These are phyloP conservation scores for Arrhamphus sclerolepis DNA, from an alignment of 2,797 vertebrate genomes.

Conservation along the genomic window DNA sequence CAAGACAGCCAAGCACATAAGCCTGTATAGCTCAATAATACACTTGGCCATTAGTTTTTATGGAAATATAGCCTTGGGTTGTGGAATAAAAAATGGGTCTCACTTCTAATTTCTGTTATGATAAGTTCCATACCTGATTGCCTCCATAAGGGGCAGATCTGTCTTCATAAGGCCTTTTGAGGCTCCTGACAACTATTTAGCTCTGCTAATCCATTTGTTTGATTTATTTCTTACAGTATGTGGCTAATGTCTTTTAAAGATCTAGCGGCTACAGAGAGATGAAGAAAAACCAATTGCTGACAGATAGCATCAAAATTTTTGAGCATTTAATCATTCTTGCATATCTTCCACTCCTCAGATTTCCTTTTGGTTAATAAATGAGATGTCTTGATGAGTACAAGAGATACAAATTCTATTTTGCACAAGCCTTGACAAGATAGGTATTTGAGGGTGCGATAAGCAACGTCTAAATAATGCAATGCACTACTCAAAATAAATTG, in stretches of 20 bases:
- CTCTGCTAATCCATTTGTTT: constrained; percentile 79
- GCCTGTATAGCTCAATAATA: constrained; percentile 79
- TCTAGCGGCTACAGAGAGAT: constrained; percentile 70
- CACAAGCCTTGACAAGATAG: constrained; percentile 64
- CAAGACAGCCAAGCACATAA: constrained; percentile 69
- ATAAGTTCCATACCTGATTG: constrained; percentile 84
- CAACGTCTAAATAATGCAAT: constrained; percentile 72
- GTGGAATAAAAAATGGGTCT: constrained; percentile 78
- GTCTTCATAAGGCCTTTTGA: constrained; percentile 79
- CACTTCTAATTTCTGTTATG: constrained; percentile 84
- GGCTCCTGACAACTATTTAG: constrained; percentile 79
- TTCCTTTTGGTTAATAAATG: constrained; percentile 75
- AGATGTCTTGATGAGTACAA: constrained; percentile 69
- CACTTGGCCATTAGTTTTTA: constrained; percentile 80
- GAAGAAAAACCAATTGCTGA: constrained; percentile 70
- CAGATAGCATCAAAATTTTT: constrained; percentile 70
- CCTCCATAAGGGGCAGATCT: constrained; percentile 77
- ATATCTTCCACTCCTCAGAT: constrained; percentile 64
- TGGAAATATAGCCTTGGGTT: constrained; percentile 81
- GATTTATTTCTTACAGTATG: constrained; percentile 82
- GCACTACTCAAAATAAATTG: constrained; percentile 70
- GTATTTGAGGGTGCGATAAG: constrained; percentile 69
- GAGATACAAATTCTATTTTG: constrained; percentile 65
- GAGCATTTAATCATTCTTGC: constrained; percentile 70
- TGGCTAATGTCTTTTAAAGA: constrained; percentile 78